Evolutionary conservation across 2,797 vertebrate genomes (phyloP), one percentile per base, ranked within the genome.

Genomic region (Kryptopterus vitreolus): DNA sequence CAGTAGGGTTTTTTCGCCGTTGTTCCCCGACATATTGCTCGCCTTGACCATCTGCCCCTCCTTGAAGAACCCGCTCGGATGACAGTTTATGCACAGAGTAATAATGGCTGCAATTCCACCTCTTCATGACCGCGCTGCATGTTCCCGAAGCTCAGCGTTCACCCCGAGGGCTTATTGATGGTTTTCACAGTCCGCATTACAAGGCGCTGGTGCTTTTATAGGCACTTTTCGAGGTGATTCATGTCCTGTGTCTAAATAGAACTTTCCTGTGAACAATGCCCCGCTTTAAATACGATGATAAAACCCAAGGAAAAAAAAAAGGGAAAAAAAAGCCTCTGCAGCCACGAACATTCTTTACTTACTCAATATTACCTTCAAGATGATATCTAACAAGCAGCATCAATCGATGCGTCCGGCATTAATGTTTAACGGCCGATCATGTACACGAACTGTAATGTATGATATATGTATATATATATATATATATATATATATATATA

Each of bases 231-330:
- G 62, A 72, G 35, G 58, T 82, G 75, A 63, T 77, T 77, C 46
- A 73, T 73, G 55, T 59, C 13, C 16, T 69, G 9, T 52, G n/a
- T 70, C 31, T 62, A 70, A 81, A 76, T 76, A 33, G 48, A 76
- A 61, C 58, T 69, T 57, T 69, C n/a, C 63, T 46, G 77, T 61
- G 55, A 77, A 66, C 63, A 71, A 79, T 71, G 52, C 57, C 18
- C 22, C 31, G n/a, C 55, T 77, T 81, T 75, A 65, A 77, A 76
- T 76, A 77, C 65, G 29, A 33, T 57, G 70, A 80, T 61, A 70
- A 61, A 48, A 70, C 57, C n/a, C 31, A n/a, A n/a, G 55, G n/a
- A n/a, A n/a, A n/a, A n/a, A n/a, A n/a, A n/a, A n/a, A n/a, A n/a
- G n/a, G n/a, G n/a, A n/a, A n/a, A n/a, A 31, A 26, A 24, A 77